phyloP scores from a whole-genome alignment of 2,797 vertebrate species.

The Erithacus rubecula region DNA sequence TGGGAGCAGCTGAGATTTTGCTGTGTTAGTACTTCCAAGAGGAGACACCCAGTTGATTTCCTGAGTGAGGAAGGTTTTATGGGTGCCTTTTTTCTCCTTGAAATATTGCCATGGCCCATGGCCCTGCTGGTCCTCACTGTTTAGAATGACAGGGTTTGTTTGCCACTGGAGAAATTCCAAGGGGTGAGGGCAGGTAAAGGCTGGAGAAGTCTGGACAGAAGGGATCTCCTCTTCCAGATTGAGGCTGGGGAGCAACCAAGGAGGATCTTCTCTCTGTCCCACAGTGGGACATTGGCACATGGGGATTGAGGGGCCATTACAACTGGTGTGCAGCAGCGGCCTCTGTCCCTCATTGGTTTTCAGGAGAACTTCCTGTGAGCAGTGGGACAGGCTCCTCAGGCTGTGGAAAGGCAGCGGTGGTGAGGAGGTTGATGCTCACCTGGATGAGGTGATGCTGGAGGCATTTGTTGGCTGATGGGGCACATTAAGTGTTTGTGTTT shows the following conservation, averaged over 20 bases:
- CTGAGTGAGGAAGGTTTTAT: not conserved
- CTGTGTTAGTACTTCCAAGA: not conserved
- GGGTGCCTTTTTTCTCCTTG: not conserved
- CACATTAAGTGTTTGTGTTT: not conserved
- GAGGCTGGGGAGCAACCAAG: not conserved
- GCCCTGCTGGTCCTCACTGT: not conserved
- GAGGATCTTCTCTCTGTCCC: not conserved
- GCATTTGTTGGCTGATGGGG: not conserved
- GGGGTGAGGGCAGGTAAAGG: not conserved
- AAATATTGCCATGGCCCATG: not conserved
- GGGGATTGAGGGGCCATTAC: not conserved
- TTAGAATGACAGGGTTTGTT: not conserved
- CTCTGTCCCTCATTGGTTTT: not conserved
- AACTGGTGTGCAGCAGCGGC: fast-evolving
- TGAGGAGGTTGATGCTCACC: not conserved
- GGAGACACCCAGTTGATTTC: not conserved
- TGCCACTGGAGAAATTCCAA: not conserved
- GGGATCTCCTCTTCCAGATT: not conserved
- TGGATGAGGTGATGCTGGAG: not conserved
- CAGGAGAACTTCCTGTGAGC: not conserved
- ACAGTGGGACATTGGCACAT: fast-evolving
- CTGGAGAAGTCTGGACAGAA: not conserved
- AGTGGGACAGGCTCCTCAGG: not conserved
- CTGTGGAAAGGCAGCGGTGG: not conserved
- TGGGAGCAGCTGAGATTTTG: not conserved